These are phyloP conservation scores for Neoscelio sp. DNA, from an alignment of 2,888 invertebrate species.

Conservation along the genomic window DNA sequence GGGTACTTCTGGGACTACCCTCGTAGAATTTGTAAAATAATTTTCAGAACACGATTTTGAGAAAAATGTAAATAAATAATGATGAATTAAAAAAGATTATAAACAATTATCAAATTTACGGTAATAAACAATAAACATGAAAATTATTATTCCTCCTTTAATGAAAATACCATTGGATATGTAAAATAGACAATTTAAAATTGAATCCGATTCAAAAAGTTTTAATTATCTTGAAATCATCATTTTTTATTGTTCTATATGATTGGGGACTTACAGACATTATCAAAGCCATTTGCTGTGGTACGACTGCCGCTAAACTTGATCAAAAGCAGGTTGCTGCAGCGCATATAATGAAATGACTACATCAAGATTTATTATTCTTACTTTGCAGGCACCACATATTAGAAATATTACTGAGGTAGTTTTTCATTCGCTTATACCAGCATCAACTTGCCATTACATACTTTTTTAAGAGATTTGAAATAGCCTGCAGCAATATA, in stretches of 20 bases:
- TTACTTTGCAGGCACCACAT: constrained; percentile 70
- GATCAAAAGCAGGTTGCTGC: constrained; percentile 67
- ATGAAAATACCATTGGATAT: too few relatives aligned
- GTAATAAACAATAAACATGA: too few relatives aligned
- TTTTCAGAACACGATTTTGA: too few relatives aligned
- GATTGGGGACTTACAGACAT: constrained; percentile 48
- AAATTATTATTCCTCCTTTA: too few relatives aligned
- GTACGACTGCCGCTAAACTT: constrained; percentile 55
- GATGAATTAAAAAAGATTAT: too few relatives aligned
- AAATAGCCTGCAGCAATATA: constrained; percentile 54
- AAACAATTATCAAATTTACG: too few relatives aligned
- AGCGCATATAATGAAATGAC: constrained; percentile 61
- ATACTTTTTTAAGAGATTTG: constrained; percentile 67
- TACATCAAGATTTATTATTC: constrained; percentile 66
- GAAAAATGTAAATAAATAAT: too few relatives aligned
- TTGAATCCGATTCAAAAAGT: too few relatives aligned
- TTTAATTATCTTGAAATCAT: too few relatives aligned
- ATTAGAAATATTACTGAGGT: constrained; percentile 59
- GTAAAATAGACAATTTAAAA: too few relatives aligned
- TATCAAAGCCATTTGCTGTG: constrained; percentile 58
- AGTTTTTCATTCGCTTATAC: constrained; percentile 42
- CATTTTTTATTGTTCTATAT: constrained; percentile 14
- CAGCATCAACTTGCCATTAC: constrained; percentile 55
- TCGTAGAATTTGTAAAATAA: too few relatives aligned
- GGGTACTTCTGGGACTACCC: too few relatives aligned